Percentiles rank a stretch among this genome's conserved stretches.
Evolutionary conservation across 2,797 vertebrate genomes (phyloP).

Genomic region (Squalus acanthias): DNA sequence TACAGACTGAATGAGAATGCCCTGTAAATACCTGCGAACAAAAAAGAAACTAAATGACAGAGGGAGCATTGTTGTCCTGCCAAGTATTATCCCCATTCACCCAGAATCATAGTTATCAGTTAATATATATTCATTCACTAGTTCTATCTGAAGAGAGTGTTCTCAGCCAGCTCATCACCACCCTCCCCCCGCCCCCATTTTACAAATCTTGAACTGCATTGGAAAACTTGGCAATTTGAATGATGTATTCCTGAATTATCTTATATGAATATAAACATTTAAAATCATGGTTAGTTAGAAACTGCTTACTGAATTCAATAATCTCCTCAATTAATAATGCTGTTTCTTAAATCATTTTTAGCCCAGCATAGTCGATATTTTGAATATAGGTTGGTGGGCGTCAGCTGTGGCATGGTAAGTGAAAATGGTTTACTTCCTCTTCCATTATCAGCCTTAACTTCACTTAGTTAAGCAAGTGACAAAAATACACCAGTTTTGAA

Average conservation of each 20-base stretch:
- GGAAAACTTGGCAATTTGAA: not conserved
- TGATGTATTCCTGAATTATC: not conserved
- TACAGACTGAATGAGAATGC: not conserved
- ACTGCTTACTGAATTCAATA: not conserved
- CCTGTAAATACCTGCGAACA: not conserved
- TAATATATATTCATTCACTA: not conserved
- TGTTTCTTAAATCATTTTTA: constrained; percentile 46
- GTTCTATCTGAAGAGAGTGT: not conserved
- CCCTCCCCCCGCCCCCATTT: not conserved
- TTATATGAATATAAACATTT: not conserved
- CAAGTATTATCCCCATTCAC: not conserved
- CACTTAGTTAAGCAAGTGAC: not conserved
- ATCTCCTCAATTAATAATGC: not conserved
- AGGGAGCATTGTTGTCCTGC: not conserved
- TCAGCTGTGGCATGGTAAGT: constrained; percentile 90
- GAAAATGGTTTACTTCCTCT: not conserved
- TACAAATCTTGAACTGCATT: not conserved
- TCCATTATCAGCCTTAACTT: not conserved
- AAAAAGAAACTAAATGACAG: not conserved
- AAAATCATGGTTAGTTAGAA: not conserved
- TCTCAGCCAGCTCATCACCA: not conserved
- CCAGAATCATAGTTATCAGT: not conserved
- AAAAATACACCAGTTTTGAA: not conserved
- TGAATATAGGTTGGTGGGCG: constrained; percentile 94
- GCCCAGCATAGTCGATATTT: constrained; percentile 86